Evolutionary conservation across 2,888 invertebrate species (phyloP), one percentile per base, ranked within the genome.

Genomic region (Drosophila anomelani): DNA sequence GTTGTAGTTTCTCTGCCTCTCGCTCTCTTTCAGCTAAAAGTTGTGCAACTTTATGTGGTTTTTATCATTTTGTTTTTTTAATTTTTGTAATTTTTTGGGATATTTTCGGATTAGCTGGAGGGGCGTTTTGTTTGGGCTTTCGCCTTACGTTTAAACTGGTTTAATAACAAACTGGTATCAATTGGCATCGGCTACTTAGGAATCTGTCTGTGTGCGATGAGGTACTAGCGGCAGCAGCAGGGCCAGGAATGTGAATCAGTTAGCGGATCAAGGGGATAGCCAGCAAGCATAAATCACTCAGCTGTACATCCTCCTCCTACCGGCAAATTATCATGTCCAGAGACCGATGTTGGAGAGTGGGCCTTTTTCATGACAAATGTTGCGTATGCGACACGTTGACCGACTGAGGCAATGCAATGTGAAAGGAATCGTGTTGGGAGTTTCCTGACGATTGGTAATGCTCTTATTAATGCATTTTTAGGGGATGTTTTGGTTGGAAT

Each of bases 351-450:
- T 15, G 46, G 46, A 26, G 38, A 39, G n/a, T 68, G 69, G 56
- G 57, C 41, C 36, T 43, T 43, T 43, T 43, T 57, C 54, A 66
- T 80, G 70, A 78, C 71, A 78, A 86, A 80, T 80, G 74, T 88
- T 85, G 84, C 87, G 79, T 77, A 85, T 86, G 77, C 85, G 89
- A 82, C 80, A 68, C 51, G 78, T 76, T 56, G 17, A 55, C 68
- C 67, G 43, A 68, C 36, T 36, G 15, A 17, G 38, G 54, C 59
- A 32, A 64, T 57, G 67, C 63, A 64, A 67, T 44, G 56, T 36
- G 57, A 36, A 67, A 55, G 64, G 67, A 73, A 47, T 44, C 8
- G 6, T 15, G 29, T 49, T 32, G 38, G 43, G 1, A 26, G 20
- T n/a, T 12, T 3, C 46, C 43, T 57, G 64, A 63, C 41, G 6